These are phyloP conservation scores for Conger conger DNA, from an alignment of 2,113 vertebrate species.

Conservation along the genomic window DNA sequence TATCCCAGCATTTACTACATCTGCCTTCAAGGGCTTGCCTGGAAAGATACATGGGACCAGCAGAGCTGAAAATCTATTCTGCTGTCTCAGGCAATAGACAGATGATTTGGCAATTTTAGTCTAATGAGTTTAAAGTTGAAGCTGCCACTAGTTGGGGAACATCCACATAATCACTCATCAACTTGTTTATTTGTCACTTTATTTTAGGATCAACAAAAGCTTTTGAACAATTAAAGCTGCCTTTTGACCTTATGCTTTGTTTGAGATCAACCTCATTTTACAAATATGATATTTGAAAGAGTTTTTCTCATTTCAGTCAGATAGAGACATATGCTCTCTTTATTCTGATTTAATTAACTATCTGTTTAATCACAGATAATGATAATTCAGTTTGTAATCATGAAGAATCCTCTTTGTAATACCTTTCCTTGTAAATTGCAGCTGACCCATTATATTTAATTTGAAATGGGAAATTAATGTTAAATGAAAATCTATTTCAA, in stretches of 20 bases:
- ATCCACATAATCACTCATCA: no score
- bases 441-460: no score
- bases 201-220: no score
- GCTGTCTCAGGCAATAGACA: no score
- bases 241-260: not conserved
- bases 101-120: no score
- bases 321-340: not conserved
- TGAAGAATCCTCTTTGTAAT: not conserved
- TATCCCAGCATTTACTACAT: no score
- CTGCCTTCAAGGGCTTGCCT: conserved; percentile 10
- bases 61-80: not conserved
- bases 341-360: conserved; percentile 2
- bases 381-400: not conserved
- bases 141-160: no score
- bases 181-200: no score
- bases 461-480: no score
- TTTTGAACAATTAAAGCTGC: not conserved
- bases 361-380: not conserved
- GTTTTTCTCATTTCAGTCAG: not conserved
- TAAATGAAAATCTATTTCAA: no score
- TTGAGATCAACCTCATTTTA: not conserved
- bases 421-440: not conserved
- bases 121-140: no score
- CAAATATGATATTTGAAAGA: not conserved
- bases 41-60: conserved; percentile 31